Evolutionary conservation across 2,113 vertebrate genomes (phyloP).

Genomic region (Ctenomys sociabilis): DNA sequence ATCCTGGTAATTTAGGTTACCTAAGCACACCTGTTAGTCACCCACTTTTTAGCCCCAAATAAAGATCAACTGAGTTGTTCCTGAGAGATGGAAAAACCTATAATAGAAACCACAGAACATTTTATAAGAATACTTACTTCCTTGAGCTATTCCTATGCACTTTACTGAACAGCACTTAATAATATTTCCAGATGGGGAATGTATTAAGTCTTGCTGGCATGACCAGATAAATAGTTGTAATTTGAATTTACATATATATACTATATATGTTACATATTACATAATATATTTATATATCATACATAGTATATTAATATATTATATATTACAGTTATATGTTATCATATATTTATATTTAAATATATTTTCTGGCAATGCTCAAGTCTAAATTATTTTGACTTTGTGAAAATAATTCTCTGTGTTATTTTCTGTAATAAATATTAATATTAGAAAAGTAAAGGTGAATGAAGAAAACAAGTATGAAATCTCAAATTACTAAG

Average conservation of each 20-base stretch:
- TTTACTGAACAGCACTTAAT: background rate
- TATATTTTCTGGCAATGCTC: background rate
- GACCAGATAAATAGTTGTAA: background rate
- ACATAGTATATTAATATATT: too few relatives aligned
- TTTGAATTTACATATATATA: background rate
- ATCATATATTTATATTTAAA: background rate
- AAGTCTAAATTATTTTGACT: background rate
- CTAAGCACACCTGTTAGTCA: background rate
- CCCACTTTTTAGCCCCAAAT: background rate
- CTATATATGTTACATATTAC: too few relatives aligned
- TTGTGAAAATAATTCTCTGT: background rate
- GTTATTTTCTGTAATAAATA: background rate
- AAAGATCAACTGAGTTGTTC: background rate
- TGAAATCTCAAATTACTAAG: background rate
- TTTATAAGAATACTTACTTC: background rate
- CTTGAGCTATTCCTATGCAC: background rate
- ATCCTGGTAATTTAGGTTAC: background rate
- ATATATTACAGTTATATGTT: too few relatives aligned
- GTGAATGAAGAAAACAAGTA: background rate
- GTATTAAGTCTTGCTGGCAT: background rate
- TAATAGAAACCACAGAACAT: background rate
- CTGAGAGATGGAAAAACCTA: background rate
- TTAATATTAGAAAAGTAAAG: conserved; percentile 7
- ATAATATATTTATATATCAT: too few relatives aligned
- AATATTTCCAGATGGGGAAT: background rate